Conservation (phyloP, 1,140 invertebrate genomes). For the Micrasema minimum region DNA sequence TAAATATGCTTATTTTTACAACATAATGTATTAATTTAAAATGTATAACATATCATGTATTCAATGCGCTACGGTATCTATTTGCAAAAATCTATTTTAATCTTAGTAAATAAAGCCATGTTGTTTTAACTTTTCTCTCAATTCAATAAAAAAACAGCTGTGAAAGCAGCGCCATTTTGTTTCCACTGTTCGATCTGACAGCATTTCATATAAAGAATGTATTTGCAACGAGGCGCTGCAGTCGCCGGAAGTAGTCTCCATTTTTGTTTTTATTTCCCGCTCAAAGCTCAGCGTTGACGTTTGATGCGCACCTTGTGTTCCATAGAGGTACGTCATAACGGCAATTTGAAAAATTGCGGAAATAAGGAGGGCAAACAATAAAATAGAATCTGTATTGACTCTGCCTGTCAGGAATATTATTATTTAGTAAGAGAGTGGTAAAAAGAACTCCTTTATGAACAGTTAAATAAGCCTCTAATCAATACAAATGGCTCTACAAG, state of each 20-base stretch:
- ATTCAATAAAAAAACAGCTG: conserved; percentile 12
- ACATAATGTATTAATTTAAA: too few relatives aligned
- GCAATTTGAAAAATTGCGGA: too few relatives aligned
- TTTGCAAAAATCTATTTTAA: too few relatives aligned
- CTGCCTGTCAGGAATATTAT: neutral
- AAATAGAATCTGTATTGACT: conserved; percentile 3
- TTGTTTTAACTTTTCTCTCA: neutral
- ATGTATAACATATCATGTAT: too few relatives aligned
- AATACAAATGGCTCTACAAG: too few relatives aligned
- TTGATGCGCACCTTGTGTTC: conserved; percentile 9
- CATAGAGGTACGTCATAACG: neutral
- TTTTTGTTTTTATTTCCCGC: conserved; percentile 2
- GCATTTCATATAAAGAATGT: conserved; percentile 20
- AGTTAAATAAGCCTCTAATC: too few relatives aligned
- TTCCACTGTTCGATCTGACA: conserved; percentile 11
- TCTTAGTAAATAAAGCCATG: too few relatives aligned
- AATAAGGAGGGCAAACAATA: neutral
- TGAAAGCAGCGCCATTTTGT: conserved; percentile 4
- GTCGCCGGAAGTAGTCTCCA: neutral
- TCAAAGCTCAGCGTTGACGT: conserved; percentile 10
- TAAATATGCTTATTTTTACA: too few relatives aligned
- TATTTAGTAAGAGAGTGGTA: too few relatives aligned
- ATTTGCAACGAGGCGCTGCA: conserved; percentile 18
- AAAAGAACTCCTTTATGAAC: too few relatives aligned
- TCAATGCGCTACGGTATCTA: too few relatives aligned